Percentiles rank a stretch among this genome's conserved stretches.
Conservation (phyloP, 2,888 invertebrate genomes). For the Baronia brevicornis region DNA sequence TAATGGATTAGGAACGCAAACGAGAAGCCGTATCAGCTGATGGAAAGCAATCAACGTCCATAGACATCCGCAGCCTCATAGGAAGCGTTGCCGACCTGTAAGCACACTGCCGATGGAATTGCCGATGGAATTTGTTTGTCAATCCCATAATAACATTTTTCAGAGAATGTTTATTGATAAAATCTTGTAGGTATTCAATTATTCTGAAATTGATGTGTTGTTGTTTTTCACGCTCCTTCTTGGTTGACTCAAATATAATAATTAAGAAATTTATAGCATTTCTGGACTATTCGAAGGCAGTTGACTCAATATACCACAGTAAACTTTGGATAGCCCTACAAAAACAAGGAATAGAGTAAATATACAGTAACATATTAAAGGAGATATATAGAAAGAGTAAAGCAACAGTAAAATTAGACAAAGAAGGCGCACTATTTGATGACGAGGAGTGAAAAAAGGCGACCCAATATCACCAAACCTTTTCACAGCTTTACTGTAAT, state of each 20-base stretch:
- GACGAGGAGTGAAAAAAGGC: background rate
- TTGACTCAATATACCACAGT: background rate
- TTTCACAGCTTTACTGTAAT: background rate
- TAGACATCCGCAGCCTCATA: no score
- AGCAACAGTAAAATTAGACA: background rate
- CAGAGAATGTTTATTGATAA: no score
- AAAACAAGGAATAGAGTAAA: background rate
- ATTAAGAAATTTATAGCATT: background rate
- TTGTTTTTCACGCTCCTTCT: no score
- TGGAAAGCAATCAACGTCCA: no score
- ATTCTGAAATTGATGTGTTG: no score
- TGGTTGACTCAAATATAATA: background rate
- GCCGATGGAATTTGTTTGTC: no score
- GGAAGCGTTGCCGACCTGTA: no score
- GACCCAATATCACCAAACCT: background rate
- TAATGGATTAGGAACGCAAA: no score
- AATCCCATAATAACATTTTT: no score
- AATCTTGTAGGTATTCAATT: no score
- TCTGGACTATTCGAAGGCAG: background rate
- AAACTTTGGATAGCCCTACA: background rate
- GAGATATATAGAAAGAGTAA: background rate
- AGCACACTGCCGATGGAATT: no score
- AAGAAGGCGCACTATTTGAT: background rate
- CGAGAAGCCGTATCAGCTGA: no score
- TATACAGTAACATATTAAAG: background rate